A percentile compares a stretch with the other conserved stretches of the same genome.
Evolutionary conservation across 2,888 invertebrate genomes (phyloP).

Genomic region (Danaus chrysippus): DNA sequence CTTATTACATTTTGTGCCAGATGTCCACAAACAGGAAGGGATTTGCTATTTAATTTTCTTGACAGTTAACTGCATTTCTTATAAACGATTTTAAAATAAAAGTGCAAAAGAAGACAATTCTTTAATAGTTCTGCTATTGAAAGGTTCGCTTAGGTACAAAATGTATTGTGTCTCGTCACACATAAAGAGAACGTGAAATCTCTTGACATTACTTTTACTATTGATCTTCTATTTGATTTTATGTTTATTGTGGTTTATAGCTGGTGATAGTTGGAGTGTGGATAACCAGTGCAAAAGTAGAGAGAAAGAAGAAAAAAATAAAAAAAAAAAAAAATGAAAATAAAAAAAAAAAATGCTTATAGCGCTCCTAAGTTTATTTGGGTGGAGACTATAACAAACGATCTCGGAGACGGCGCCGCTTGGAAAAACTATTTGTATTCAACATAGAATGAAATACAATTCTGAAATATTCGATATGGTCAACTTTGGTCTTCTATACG

Average conservation of each 20-base stretch:
- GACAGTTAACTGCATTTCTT: slow-evolving; percentile 12
- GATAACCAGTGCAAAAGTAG: slow-evolving; percentile 91
- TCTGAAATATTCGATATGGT: slow-evolving; percentile 88
- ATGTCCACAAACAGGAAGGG: slow-evolving; percentile 14
- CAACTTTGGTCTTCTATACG: slow-evolving; percentile 90
- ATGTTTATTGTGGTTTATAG: slow-evolving; percentile 59
- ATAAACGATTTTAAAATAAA: slow-evolving; percentile 11
- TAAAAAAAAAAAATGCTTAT: too few relatives aligned
- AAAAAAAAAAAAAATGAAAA: too few relatives aligned
- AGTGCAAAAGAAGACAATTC: not conserved
- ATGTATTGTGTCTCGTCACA: not conserved
- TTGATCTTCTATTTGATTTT: not conserved
- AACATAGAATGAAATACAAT: slow-evolving; percentile 87
- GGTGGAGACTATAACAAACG: slow-evolving; percentile 86
- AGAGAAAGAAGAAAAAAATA: too few relatives aligned
- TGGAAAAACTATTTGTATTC: slow-evolving; percentile 85
- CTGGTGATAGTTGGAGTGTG: slow-evolving; percentile 88
- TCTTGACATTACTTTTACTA: not conserved
- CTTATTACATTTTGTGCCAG: slow-evolving; percentile 17
- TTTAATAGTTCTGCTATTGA: not conserved
- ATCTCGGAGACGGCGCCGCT: slow-evolving; percentile 76
- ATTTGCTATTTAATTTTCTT: slow-evolving; percentile 17
- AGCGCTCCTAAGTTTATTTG: slow-evolving; percentile 91
- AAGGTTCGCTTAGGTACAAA: not conserved
- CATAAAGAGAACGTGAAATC: too few relatives aligned